These are phyloP conservation scores for Chloroceryle amazona DNA, from an alignment of 2,797 vertebrate genomes.

Conservation along the genomic window DNA sequence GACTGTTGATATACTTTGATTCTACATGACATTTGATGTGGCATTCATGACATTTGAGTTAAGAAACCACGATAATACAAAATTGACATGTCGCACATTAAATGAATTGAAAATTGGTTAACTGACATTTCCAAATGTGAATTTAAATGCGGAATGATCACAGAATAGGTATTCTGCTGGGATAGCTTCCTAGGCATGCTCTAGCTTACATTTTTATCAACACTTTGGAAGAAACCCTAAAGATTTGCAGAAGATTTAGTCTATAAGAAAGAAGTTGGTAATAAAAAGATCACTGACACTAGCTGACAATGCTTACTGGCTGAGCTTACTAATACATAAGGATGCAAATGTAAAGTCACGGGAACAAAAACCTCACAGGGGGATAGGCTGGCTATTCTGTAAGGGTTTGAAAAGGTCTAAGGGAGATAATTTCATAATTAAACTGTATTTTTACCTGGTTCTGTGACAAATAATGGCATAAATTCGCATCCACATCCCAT, in stretches of 20 bases:
- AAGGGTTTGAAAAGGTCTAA: neutral
- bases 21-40: slow-evolving; percentile 24
- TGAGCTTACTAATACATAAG: neutral
- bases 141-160: slow-evolving; percentile 25
- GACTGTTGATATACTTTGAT: slow-evolving; percentile 1
- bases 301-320: neutral
- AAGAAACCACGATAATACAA: slow-evolving; percentile 30
- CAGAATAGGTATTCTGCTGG: neutral
- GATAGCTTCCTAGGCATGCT: neutral
- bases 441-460: neutral
- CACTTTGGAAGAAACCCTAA: neutral
- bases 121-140: slow-evolving; percentile 56
- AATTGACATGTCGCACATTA: slow-evolving; percentile 4
- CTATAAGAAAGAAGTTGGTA: neutral
- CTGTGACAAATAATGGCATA: slow-evolving; percentile 5
- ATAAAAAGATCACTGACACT: neutral
- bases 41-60: slow-evolving; percentile 26
- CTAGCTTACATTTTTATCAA: slow-evolving; percentile 12
- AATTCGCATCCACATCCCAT: slow-evolving; percentile 31
- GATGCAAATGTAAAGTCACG: neutral
- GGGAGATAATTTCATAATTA: neutral
- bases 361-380: neutral
- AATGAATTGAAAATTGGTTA: slow-evolving; percentile 23
- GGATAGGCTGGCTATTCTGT: neutral
- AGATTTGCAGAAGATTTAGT: neutral